Evolutionary conservation across 2,113 vertebrate species (phyloP), one percentile per base, ranked within the genome.

Genomic region (Pampusana beccarii): DNA sequence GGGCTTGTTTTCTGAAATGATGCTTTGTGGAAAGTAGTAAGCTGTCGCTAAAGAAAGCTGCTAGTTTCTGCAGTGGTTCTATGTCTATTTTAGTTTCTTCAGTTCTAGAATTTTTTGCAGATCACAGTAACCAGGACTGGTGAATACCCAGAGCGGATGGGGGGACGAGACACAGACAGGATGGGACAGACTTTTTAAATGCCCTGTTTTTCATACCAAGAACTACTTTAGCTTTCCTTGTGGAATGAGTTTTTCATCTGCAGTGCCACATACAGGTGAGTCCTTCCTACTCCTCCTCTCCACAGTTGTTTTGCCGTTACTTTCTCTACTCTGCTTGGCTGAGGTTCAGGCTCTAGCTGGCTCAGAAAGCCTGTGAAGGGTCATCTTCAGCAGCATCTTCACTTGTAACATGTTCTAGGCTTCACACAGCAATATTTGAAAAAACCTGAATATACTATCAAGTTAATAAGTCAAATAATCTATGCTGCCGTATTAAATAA

Each of bases 121-220:
- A 38, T 61, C 44, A 61, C 38, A 87, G 36, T 51, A 54, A 66
- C 29, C 64, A 90, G 46, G 60, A 73, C n/a, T 46, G 48, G 44
- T 57, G 58, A 86, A 73, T 13, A 77, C 51, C 48, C 7, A 3
- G 51, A 10, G 26, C 16, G 8, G 24, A 50, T 4, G 19, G 28
- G 16, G 13, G 19, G 19, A 21, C 0, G 2, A 48, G 61, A 66
- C 24, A 28, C 0, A 0, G 28, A 23, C 44, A 77, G 34, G 29
- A 64, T 53, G 40, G 36, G 65, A 42, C 34, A 71, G 25, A 4
- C 53, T 64, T 66, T 38, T 24, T 56, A 67, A 66, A 92, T 8
- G 18, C 29, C 46, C 5, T 1, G 0, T 6, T 80, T 74, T 28
- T 58, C 34, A 61, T 20, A 72, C 18, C 48, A 50, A 61, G 60